Conservation (phyloP, 2,113 vertebrate genomes). For the Dicerorhinus sumatrensis region DNA sequence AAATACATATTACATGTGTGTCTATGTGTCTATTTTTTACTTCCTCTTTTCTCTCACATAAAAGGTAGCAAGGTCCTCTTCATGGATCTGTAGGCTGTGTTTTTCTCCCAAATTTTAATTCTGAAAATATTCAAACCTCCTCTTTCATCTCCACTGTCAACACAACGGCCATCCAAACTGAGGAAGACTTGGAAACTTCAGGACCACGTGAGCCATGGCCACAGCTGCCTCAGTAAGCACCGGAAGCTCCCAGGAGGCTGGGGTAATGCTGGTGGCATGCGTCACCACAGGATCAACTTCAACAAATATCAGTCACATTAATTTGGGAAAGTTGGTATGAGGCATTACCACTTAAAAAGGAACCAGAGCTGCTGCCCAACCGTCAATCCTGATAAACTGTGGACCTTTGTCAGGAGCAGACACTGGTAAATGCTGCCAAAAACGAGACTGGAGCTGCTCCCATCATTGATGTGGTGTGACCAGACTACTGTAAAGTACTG, state of each 20-base stretch:
- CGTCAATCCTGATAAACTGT: conserved; percentile 92
- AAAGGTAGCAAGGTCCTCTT: no score
- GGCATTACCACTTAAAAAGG: conserved; percentile 93
- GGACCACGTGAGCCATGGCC: conserved; percentile 89
- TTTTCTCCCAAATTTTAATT: no score
- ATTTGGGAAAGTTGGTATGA: conserved; percentile 93
- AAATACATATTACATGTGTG: no score
- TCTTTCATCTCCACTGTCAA: neutral
- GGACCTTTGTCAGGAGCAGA: conserved; percentile 94
- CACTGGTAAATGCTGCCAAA: conserved; percentile 88
- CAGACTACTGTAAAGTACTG: conserved; percentile 13
- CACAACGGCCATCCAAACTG: neutral
- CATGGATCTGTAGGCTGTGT: no score
- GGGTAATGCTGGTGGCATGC: conserved; percentile 91
- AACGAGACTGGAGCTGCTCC: conserved; percentile 90
- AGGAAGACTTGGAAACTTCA: conserved; percentile 91
- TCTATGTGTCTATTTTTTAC: no score
- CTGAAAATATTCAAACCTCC: no score
- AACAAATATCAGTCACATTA: no score
- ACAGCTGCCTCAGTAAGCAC: conserved; percentile 88
- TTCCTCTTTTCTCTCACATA: no score
- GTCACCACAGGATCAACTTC: conserved; percentile 85
- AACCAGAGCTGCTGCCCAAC: conserved; percentile 91
- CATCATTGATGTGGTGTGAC: conserved; percentile 91
- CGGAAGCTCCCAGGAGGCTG: conserved; percentile 92